These are phyloP conservation scores for Oegoconia quadripuncta DNA, from an alignment of 2,888 invertebrate species.

Conservation along the genomic window DNA sequence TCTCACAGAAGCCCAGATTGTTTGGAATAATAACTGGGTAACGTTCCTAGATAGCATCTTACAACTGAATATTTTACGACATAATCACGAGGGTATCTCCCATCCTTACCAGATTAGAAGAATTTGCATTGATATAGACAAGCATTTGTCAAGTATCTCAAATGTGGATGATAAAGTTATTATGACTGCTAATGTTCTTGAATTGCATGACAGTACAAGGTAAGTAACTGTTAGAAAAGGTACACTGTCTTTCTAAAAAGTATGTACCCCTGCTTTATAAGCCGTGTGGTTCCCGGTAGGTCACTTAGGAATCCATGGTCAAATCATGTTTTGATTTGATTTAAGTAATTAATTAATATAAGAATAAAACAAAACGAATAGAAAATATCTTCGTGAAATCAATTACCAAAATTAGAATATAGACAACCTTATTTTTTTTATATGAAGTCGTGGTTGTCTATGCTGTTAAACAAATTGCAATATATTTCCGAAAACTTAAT, in stretches of 20 bases:
- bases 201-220: conserved; percentile 30
- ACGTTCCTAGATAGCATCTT: conserved; percentile 90
- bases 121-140: conserved; percentile 33
- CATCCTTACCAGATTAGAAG: conserved; percentile 74
- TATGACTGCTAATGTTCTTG: conserved; percentile 27
- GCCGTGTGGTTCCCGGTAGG: no score
- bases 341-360: no score
- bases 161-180: conserved; percentile 13
- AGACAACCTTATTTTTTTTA: no score
- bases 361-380: no score
- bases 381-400: no score
- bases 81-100: conserved; percentile 78
- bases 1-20: conserved; percentile 47
- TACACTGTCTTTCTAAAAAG: no score
- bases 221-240: no score
- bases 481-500: no score
- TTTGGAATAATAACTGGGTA: conserved; percentile 88
- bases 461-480: no score
- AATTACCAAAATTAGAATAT: no score
- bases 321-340: neutral
- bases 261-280: neutral
- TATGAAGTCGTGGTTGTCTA: no score
- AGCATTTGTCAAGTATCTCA: conserved; percentile 21
- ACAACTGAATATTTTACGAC: conserved; percentile 84
- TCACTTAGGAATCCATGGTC: no score